Evolutionary conservation across 2,113 vertebrate species (phyloP).

Genomic region (Malurus elegans): DNA sequence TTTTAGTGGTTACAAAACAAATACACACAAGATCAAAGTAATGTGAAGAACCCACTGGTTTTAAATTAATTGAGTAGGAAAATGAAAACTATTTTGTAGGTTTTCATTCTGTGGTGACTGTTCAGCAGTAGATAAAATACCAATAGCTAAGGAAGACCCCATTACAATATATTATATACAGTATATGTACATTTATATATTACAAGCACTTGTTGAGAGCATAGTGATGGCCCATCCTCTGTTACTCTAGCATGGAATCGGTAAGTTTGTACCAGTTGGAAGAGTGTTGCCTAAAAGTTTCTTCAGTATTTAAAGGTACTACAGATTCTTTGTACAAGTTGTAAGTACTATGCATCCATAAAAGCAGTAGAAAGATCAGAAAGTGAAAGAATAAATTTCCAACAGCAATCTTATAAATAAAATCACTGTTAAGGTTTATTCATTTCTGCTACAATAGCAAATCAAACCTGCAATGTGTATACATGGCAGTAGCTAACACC

Average conservation of each 20-base stretch:
- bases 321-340: neutral
- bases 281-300: neutral
- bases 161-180: neutral
- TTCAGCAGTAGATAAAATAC: neutral
- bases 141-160: neutral
- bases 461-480: neutral
- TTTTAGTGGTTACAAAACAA: neutral
- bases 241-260: neutral
- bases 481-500: neutral
- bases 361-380: neutral
- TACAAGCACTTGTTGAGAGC: neutral
- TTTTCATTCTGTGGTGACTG: neutral
- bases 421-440: constrained; percentile 28
- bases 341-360: neutral
- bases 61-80: neutral
- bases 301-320: neutral
- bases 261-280: neutral
- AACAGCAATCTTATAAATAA: constrained; percentile 23
- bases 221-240: neutral
- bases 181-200: neutral
- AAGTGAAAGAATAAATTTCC: constrained; percentile 3
- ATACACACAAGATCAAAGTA: neutral
- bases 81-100: neutral
- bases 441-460: neutral
- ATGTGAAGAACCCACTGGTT: neutral